Conservation (phyloP, 2,888 invertebrate species). For the Agonopterix alstromeriana region DNA sequence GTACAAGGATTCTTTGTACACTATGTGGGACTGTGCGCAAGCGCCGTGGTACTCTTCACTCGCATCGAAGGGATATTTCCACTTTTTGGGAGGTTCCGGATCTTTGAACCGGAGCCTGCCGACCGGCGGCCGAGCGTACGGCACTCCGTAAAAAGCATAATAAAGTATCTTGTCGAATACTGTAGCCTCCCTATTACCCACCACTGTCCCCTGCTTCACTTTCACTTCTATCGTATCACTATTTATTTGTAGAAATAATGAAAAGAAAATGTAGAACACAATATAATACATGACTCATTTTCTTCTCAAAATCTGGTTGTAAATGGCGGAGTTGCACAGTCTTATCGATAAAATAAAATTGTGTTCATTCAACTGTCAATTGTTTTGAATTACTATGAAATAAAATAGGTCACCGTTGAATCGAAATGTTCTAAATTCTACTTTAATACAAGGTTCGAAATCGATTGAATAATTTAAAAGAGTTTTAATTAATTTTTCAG, state of each 20-base stretch:
- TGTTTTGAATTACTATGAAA: constrained; percentile 23
- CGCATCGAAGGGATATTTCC: constrained; percentile 75
- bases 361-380: constrained; percentile 27
- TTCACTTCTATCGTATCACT: constrained; percentile 34
- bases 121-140: constrained; percentile 53
- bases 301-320: too few relatives aligned
- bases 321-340: not conserved
- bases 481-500: constrained; percentile 30
- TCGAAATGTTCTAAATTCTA: not conserved
- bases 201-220: constrained; percentile 42
- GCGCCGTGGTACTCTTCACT: constrained; percentile 60
- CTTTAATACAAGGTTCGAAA: not conserved
- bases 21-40: constrained; percentile 79
- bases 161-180: constrained; percentile 40
- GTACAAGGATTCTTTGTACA: constrained; percentile 44
- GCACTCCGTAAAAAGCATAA: constrained; percentile 59
- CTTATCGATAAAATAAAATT: constrained; percentile 12
- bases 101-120: constrained; percentile 54
- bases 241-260: constrained; percentile 4
- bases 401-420: not conserved
- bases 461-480: not conserved
- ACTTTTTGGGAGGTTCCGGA: constrained; percentile 43
- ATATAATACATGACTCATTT: too few relatives aligned
- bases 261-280: not conserved
- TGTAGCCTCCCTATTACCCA: constrained; percentile 38